These are phyloP conservation scores for Leptothorax acervorum DNA, from an alignment of 2,888 invertebrate genomes.

Conservation along the genomic window DNA sequence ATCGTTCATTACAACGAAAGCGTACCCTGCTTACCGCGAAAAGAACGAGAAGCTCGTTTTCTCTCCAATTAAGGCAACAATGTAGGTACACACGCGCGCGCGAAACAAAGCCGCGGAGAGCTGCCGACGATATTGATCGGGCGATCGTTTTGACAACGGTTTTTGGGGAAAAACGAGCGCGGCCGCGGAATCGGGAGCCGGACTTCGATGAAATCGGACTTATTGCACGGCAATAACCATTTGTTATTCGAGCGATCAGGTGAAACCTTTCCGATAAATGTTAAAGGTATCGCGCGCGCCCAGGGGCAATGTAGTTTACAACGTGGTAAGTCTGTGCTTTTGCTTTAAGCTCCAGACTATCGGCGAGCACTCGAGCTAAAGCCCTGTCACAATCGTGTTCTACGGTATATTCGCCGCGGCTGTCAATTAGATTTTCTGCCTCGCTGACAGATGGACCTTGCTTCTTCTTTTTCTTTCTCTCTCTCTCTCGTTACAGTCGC, in stretches of 20 bases:
- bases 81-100: neutral
- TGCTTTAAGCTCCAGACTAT: neutral
- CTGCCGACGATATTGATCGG: constrained; percentile 5
- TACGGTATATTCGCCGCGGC: neutral
- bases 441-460: neutral
- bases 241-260: neutral
- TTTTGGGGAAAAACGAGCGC: neutral
- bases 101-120: neutral
- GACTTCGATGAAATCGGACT: neutral
- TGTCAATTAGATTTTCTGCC: neutral
- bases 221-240: neutral
- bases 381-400: neutral
- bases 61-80: neutral
- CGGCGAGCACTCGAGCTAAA: neutral
- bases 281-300: neutral
- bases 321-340: neutral
- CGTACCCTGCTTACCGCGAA: too few relatives aligned
- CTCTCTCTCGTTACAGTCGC: neutral
- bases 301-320: constrained; percentile 4
- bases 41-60: too few relatives aligned
- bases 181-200: neutral
- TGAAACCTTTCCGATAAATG: constrained; percentile 4
- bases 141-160: neutral
- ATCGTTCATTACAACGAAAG: neutral
- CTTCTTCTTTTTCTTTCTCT: neutral